Evolutionary conservation across 2,888 invertebrate species (phyloP), one percentile per base, ranked within the genome.

Genomic region (Volucella bombylans): DNA sequence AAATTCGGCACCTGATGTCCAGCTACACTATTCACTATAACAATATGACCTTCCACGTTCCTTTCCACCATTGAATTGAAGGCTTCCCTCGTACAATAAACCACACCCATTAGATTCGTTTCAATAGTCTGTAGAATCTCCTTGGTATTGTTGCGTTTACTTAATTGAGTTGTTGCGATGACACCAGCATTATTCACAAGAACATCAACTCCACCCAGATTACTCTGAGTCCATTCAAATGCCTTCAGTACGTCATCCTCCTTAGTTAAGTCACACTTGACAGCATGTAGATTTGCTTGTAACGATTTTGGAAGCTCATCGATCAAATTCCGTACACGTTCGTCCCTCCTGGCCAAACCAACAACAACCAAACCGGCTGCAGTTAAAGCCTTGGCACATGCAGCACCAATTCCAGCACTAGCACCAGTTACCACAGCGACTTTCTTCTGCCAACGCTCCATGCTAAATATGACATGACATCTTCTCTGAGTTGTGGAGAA

Each of bases 361-460:
- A 94, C 92, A 1, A 94, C 94, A 65, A 92, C 91, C 87, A 94
- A 88, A 2, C 94, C 94, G 41, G 92, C 91, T 68, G 90, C 88
- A 4, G 92, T 92, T 45, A 94, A 88, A 10, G 92, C 90, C 45
- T 90, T 89, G 0, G 91, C 91, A 77, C 93, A 92, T 10, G 92
- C 93, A 2, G 93, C 93, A 11, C 94, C 95, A 69, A 95, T 94
- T 6, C 94, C 95, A 0, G 93, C 91, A 89, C 94, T 94, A 15
- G 94, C 94, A 52, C 95, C 95, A 4, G 94, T 95, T 59, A 95
- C 94, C 57, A 95, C 91, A 0, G 94, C 94, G 0, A 94, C 93
- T 89, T 93, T 93, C 72, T 93, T 94, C 8, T 88, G 87, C 94
- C 94, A 95, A 73, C 94, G 93, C 57, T 95, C 93, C 93, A 94